phyloP scores from a whole-genome alignment of 2,797 vertebrate species.

The Falco cherrug region DNA sequence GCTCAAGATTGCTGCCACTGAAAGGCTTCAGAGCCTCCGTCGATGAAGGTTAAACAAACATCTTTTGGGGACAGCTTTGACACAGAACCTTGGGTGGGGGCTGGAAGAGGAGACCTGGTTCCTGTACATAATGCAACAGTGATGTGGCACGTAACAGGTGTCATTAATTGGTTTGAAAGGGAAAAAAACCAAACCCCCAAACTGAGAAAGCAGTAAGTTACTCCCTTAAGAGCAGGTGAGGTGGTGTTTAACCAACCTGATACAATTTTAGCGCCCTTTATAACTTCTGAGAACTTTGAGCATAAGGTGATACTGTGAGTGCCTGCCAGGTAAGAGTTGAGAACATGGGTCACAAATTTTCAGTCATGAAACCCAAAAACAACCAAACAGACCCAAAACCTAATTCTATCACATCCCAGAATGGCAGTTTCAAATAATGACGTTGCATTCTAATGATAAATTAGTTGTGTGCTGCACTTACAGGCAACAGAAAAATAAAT shows the following conservation, averaged over 20 bases:
- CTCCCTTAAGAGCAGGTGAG: neutral
- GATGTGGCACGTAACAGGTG: accelerated
- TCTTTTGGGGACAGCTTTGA: neutral
- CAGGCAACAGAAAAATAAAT: neutral
- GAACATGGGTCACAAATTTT: neutral
- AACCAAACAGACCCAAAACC: neutral
- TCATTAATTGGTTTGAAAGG: neutral
- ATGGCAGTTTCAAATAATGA: neutral
- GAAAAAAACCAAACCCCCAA: accelerated
- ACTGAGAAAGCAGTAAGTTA: neutral
- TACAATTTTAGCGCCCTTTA: accelerated
- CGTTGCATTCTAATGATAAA: neutral
- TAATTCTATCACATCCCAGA: neutral
- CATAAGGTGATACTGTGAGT: accelerated
- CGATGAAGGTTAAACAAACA: neutral
- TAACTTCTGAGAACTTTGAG: neutral
- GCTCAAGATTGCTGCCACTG: neutral
- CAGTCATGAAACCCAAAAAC: neutral
- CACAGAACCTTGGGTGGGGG: neutral
- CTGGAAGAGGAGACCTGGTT: neutral
- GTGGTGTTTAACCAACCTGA: neutral
- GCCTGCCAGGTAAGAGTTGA: neutral
- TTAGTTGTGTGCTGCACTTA: neutral
- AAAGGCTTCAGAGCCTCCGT: neutral
- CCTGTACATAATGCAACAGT: accelerated